Evolutionary conservation across 2,888 invertebrate species (phyloP), one percentile per base, ranked within the genome.

Genomic region (Drosophila monieri): DNA sequence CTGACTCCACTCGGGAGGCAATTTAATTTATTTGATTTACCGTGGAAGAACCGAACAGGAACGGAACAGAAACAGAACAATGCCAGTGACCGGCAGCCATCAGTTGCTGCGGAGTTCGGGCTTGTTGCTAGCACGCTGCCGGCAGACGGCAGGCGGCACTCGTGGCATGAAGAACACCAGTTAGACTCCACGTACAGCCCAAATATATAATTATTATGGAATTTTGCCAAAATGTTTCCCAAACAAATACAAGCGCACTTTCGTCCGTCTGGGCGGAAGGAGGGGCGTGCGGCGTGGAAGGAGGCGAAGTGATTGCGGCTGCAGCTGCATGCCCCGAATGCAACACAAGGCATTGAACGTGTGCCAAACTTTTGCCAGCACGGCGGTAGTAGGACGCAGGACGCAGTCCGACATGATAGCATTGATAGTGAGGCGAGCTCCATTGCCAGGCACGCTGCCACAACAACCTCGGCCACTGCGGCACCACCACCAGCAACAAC

Each of bases 131-230:
- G 8, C 2, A 4, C 21, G 21, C 21, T 4, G 4, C 21, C 51
- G 68, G 46, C 54, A 51, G 15, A n/a, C n/a, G n/a, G n/a, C n/a
- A n/a, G n/a, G n/a, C n/a, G n/a, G 51, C 48, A 51, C 59, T 58
- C 60, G 46, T 48, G 48, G 30, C 65, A 32, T 32, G 32, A 39
- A 56, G 52, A 47, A 53, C 37, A 44, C 41, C 55, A 52, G 41
- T 43, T 46, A 55, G 54, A 70, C 49, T 44, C 49, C 48, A 56
- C 39, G 41, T 37, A 66, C 27, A 54, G 43, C 48, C 66, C 55
- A 35, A 53, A 56, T 66, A 71, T 85, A 85, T 86, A 86, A 86
- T 81, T 86, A 86, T 81, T 84, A 80, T 86, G 86, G 84, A 80
- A 77, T 80, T 83, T 84, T 77, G 86, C 80, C 80, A 81, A 83